Percentiles rank a stretch among this genome's conserved stretches.
Evolutionary conservation across 1,140 invertebrate species (phyloP).

Genomic region (Saccostrea glomerata): DNA sequence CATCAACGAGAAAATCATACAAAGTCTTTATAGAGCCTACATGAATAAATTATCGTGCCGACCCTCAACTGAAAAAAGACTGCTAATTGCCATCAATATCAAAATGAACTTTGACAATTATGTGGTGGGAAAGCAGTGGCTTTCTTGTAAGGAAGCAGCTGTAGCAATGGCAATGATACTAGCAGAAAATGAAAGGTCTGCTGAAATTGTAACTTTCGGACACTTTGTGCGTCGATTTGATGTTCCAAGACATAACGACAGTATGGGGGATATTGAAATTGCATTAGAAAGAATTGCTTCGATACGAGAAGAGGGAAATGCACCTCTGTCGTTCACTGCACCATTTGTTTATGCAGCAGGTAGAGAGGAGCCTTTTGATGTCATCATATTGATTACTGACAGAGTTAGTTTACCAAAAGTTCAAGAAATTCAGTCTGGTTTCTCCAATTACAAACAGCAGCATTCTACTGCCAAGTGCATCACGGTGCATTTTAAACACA

Average conservation of each 20-base stretch:
- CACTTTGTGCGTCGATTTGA: not conserved
- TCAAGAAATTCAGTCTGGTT: not conserved
- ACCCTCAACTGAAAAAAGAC: not conserved
- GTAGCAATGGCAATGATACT: not conserved
- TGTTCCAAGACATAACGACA: not conserved
- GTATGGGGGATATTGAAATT: not conserved
- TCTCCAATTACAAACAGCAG: not conserved
- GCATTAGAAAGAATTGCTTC: conserved; percentile 7
- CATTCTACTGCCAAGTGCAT: not conserved
- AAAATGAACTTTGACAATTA: not conserved
- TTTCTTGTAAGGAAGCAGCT: not conserved
- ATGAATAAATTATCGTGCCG: not conserved
- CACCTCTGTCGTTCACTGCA: not conserved
- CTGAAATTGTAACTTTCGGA: not conserved
- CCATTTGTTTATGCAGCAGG: not conserved
- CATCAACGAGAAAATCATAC: not conserved
- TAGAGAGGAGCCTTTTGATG: not conserved
- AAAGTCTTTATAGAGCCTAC: not conserved
- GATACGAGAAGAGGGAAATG: not conserved
- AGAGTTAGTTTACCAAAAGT: not conserved
- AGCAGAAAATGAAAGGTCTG: not conserved
- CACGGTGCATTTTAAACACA: not conserved
- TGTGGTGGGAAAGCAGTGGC: not conserved
- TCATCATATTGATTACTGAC: not conserved
- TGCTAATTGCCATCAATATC: not conserved